Evolutionary conservation across 2,113 vertebrate genomes (phyloP).

Genomic region (Perca fluviatilis): DNA sequence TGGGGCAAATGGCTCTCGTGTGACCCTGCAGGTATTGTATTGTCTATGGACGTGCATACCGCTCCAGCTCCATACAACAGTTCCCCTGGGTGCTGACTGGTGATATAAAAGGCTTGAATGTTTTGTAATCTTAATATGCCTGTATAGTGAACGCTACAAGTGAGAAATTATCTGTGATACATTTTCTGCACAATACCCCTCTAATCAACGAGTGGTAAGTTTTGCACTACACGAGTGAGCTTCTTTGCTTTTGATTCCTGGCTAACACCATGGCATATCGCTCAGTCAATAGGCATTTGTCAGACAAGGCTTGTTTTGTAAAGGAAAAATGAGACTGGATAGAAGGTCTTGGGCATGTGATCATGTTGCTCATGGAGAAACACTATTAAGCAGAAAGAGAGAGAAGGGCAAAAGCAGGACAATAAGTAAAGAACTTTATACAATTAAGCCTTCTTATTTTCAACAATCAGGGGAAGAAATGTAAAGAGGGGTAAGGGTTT

Average conservation of each 20-base stretch:
- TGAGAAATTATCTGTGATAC: slow-evolving; percentile 58
- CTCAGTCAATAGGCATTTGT: slow-evolving; percentile 50
- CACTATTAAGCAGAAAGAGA: slow-evolving; percentile 10
- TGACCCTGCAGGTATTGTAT: slow-evolving; percentile 13
- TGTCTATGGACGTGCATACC: slow-evolving; percentile 6
- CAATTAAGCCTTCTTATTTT: slow-evolving; percentile 17
- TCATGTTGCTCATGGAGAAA: slow-evolving; percentile 33
- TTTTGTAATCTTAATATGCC: slow-evolving; percentile 51
- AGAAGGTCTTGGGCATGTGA: slow-evolving; percentile 39
- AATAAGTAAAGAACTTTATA: slow-evolving; percentile 15
- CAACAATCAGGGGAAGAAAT: slow-evolving; percentile 29
- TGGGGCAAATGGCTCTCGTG: slow-evolving; percentile 18
- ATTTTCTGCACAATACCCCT: slow-evolving; percentile 51
- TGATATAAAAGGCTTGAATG: slow-evolving; percentile 33
- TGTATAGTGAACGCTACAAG: slow-evolving; percentile 46
- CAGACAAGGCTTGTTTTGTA: slow-evolving; percentile 12
- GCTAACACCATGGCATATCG: slow-evolving; percentile 38
- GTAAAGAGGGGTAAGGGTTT: slow-evolving; percentile 45
- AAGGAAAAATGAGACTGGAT: slow-evolving; percentile 26
- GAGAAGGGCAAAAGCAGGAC: slow-evolving; percentile 26
- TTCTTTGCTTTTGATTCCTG: slow-evolving; percentile 58
- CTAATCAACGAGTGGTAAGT: slow-evolving; percentile 50
- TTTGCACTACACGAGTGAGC: slow-evolving; percentile 42
- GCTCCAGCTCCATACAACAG: slow-evolving; percentile 3
- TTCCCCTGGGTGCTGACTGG: neutral